phyloP scores from a whole-genome alignment of 1,140 invertebrate species.

The Sitodiplosis mosellana region DNA sequence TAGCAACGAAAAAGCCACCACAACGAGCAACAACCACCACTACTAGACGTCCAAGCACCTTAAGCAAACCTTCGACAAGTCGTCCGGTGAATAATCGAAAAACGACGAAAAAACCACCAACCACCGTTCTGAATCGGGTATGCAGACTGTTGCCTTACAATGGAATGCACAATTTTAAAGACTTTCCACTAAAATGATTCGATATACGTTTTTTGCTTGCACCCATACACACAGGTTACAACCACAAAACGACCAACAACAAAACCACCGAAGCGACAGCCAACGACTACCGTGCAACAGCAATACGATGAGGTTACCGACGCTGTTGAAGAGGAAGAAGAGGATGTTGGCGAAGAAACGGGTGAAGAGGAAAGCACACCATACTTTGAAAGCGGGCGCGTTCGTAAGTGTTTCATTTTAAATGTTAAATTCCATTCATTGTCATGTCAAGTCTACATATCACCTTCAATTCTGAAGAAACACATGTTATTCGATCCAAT shows the following conservation, averaged over 20 bases:
- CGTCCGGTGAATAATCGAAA: slow-evolving; percentile 16
- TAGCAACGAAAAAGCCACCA: slow-evolving; percentile 19
- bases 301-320: slow-evolving; percentile 31
- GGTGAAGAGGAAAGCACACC: slow-evolving; percentile 8
- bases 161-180: no score
- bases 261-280: slow-evolving; percentile 3
- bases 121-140: no score
- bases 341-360: slow-evolving; percentile 30
- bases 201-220: no score
- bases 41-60: slow-evolving; percentile 16
- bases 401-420: slow-evolving; percentile 33
- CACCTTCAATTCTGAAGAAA: neutral
- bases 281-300: slow-evolving; percentile 11
- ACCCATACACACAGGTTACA: neutral
- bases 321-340: slow-evolving; percentile 26
- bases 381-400: slow-evolving; percentile 21
- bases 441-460: neutral
- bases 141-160: no score
- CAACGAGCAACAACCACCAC: slow-evolving; percentile 21
- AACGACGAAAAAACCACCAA: slow-evolving; percentile 11
- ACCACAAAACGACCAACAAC: slow-evolving; percentile 12
- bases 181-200: no score
- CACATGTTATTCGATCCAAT: no score
- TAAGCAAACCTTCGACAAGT: slow-evolving; percentile 24
- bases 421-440: neutral